phyloP scores from a whole-genome alignment of 1,140 invertebrate genomes.

The Diabrotica undecimpunctata region DNA sequence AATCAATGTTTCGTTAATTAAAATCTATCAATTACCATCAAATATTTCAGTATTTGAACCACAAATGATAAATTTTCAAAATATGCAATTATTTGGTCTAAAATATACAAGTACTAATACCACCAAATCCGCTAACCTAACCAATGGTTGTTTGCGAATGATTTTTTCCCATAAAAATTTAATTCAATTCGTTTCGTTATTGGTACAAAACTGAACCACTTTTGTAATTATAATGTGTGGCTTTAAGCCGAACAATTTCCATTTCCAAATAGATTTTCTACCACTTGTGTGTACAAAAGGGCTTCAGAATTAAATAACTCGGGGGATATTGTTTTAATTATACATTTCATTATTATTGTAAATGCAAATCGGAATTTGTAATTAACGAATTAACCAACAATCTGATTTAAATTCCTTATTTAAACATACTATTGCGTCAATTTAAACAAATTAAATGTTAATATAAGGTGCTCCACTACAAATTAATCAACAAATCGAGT shows the following conservation, averaged over 20 bases:
- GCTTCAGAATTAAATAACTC: no score
- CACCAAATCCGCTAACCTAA: neutral
- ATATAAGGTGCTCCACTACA: no score
- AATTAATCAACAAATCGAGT: no score
- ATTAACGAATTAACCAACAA: no score
- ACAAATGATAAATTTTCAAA: neutral
- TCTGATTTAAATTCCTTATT: no score
- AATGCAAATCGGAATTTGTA: no score
- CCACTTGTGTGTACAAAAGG: no score
- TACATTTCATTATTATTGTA: no score
- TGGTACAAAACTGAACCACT: neutral
- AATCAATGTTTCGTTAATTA: neutral
- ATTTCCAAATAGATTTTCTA: neutral
- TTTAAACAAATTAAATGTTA: no score
- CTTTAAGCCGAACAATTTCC: neutral
- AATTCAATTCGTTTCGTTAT: neutral
- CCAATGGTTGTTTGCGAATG: neutral
- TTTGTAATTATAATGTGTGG: neutral
- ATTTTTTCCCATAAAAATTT: neutral
- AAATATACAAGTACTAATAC: neutral
- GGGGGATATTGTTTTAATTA: no score
- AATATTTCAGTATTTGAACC: neutral
- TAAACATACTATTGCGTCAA: no score
- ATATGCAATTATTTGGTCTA: neutral
- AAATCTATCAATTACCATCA: neutral